These are phyloP conservation scores for Andrena bucephala DNA, from an alignment of 2,888 invertebrate genomes.

Conservation along the genomic window DNA sequence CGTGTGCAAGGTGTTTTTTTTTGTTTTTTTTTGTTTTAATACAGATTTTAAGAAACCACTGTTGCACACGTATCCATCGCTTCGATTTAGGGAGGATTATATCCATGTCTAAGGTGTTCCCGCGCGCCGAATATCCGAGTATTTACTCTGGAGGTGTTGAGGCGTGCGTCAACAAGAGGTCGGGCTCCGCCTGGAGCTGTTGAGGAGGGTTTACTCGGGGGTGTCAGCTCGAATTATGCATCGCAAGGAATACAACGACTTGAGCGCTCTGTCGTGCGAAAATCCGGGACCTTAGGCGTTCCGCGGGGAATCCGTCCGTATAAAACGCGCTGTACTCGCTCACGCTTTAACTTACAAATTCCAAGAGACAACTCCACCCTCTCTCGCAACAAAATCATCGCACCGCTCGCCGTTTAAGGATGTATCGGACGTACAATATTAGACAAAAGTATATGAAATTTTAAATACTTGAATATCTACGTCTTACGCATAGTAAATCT, in stretches of 20 bases:
- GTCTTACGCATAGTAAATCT: too few relatives aligned
- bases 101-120: slow-evolving; percentile 37
- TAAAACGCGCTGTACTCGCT: background rate
- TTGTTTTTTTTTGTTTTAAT: too few relatives aligned
- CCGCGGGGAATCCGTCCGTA: slow-evolving; percentile 9
- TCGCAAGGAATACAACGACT: slow-evolving; percentile 73
- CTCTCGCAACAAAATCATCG: background rate
- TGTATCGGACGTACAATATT: too few relatives aligned
- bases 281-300: slow-evolving; percentile 66
- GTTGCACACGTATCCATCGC: background rate
- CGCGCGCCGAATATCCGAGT: slow-evolving; percentile 58
- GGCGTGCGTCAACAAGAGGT: slow-evolving; percentile 76
- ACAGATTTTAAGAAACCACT: background rate
- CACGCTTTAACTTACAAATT: background rate
- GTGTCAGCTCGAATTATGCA: slow-evolving; percentile 78
- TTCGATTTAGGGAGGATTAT: slow-evolving; percentile 17
- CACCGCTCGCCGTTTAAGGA: too few relatives aligned
- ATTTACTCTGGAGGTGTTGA: slow-evolving; percentile 78
- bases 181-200: slow-evolving; percentile 76
- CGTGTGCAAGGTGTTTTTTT: background rate
- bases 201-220: slow-evolving; percentile 78
- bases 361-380: background rate
- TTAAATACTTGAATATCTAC: too few relatives aligned
- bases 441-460: too few relatives aligned
- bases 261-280: slow-evolving; percentile 66